A percentile compares a stretch with the other conserved stretches of the same genome.
phyloP scores from a whole-genome alignment of 2,888 invertebrate genomes.

The Hecatera dysodea region DNA sequence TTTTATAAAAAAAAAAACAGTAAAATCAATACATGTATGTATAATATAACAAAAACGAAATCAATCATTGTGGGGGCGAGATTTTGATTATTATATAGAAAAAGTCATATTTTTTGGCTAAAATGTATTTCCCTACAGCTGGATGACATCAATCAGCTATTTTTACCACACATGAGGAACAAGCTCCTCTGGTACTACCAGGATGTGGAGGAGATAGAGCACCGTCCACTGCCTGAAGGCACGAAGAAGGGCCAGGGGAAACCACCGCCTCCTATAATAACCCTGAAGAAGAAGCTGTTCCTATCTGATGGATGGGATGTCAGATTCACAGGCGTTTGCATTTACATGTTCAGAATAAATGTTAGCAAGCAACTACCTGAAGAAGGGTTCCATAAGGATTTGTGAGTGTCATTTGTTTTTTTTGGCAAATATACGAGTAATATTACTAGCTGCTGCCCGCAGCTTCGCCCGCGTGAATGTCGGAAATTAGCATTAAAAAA shows the following conservation, averaged over 20 bases:
- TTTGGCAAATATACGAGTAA: neutral
- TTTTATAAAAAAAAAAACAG: too few relatives aligned
- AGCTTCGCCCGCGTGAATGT: too few relatives aligned
- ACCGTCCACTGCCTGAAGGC: constrained; percentile 85
- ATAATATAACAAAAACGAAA: too few relatives aligned
- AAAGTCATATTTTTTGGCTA: neutral
- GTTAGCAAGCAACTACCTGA: constrained; percentile 96
- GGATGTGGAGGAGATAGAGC: constrained; percentile 94
- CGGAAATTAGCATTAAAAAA: too few relatives aligned
- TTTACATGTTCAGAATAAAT: constrained; percentile 96
- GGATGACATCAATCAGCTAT: constrained; percentile 96
- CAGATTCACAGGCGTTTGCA: constrained; percentile 95
- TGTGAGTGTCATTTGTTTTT: constrained; percentile 85
- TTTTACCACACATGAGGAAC: constrained; percentile 95
- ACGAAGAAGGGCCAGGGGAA: constrained; percentile 88
- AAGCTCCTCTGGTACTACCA: constrained; percentile 97
- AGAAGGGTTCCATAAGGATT: constrained; percentile 97
- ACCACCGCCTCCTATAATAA: constrained; percentile 83
- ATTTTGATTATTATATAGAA: neutral
- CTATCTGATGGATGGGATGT: constrained; percentile 96
- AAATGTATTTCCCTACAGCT: constrained; percentile 92
- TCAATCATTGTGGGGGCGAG: neutral
- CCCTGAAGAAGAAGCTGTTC: constrained; percentile 94
- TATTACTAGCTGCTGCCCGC: too few relatives aligned
- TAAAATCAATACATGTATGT: too few relatives aligned